These are phyloP conservation scores for Arrhamphus sclerolepis DNA, from an alignment of 2,797 vertebrate species.

Conservation along the genomic window DNA sequence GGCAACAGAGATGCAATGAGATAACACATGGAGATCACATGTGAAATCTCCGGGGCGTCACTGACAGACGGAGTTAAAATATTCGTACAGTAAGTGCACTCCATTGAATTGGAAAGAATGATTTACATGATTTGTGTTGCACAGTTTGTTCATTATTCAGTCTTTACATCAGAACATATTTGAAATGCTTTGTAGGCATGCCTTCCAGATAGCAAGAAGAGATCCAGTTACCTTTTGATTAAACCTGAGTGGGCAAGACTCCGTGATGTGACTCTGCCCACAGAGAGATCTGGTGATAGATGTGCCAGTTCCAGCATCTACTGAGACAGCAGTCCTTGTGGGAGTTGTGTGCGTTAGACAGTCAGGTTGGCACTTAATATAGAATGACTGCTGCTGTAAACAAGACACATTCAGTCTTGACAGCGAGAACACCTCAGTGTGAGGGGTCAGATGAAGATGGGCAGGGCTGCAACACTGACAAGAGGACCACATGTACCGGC, in stretches of 20 bases:
- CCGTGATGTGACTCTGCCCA: constrained; percentile 30
- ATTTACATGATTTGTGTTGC: constrained; percentile 7
- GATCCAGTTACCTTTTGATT: constrained; percentile 47
- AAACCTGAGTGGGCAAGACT: constrained; percentile 42
- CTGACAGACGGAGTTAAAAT: constrained; percentile 23
- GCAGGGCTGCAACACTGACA: neutral
- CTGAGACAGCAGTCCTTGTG: constrained; percentile 36
- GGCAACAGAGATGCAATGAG: constrained; percentile 16
- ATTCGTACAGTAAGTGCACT: constrained; percentile 34
- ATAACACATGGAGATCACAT: constrained; percentile 41
- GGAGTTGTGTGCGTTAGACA: constrained; percentile 29
- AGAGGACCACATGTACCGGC: neutral
- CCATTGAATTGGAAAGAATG: neutral
- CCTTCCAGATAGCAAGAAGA: constrained; percentile 31
- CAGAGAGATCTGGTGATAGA: constrained; percentile 31
- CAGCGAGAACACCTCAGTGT: constrained; percentile 17
- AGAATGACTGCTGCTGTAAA: constrained; percentile 21
- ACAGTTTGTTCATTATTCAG: constrained; percentile 9
- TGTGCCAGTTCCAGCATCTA: constrained; percentile 36
- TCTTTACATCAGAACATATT: constrained; percentile 9
- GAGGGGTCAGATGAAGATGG: constrained; percentile 21
- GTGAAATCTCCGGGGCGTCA: constrained; percentile 20
- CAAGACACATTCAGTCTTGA: constrained; percentile 24
- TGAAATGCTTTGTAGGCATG: constrained; percentile 17
- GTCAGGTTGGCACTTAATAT: constrained; percentile 24